Evolutionary conservation across 2,888 invertebrate species (phyloP).

Genomic region (Syrphus vitripennis): DNA sequence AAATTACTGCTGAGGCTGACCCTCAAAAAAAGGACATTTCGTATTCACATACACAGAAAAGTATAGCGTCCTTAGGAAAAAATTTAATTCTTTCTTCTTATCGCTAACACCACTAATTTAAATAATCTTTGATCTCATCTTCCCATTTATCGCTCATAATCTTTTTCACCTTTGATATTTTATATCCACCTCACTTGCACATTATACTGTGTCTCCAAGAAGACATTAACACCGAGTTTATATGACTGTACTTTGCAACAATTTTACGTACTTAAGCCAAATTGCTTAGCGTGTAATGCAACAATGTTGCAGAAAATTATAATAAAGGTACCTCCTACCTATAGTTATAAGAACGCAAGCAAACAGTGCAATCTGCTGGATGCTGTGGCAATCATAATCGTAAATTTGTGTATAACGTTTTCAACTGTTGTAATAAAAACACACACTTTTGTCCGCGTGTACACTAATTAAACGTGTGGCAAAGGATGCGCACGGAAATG

Average conservation of each 20-base stretch:
- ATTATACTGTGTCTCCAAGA: conserved; percentile 38
- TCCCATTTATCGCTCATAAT: conserved; percentile 47
- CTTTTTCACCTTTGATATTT: conserved; percentile 6
- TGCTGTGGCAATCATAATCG: conserved; percentile 48
- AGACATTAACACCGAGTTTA: conserved; percentile 24
- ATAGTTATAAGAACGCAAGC: conserved; percentile 3
- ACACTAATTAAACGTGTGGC: conserved; percentile 28
- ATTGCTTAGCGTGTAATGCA: conserved; percentile 52
- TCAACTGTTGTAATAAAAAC: conserved; percentile 65
- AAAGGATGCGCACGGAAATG: neutral
- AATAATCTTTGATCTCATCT: conserved; percentile 3
- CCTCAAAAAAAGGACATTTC: no score
- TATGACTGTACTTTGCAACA: conserved; percentile 48
- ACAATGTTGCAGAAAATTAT: conserved; percentile 50
- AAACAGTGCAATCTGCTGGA: conserved; percentile 6
- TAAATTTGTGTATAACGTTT: conserved; percentile 59
- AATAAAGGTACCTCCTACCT: neutral
- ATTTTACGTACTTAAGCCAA: conserved; percentile 58
- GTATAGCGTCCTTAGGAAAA: no score
- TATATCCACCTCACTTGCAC: neutral
- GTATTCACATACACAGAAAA: no score
- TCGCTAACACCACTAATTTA: neutral
- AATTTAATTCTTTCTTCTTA: no score
- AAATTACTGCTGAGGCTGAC: no score
- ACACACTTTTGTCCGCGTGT: conserved; percentile 44